Evolutionary conservation across 1,140 invertebrate genomes (phyloP).

Genomic region (Ectropis grisescens): DNA sequence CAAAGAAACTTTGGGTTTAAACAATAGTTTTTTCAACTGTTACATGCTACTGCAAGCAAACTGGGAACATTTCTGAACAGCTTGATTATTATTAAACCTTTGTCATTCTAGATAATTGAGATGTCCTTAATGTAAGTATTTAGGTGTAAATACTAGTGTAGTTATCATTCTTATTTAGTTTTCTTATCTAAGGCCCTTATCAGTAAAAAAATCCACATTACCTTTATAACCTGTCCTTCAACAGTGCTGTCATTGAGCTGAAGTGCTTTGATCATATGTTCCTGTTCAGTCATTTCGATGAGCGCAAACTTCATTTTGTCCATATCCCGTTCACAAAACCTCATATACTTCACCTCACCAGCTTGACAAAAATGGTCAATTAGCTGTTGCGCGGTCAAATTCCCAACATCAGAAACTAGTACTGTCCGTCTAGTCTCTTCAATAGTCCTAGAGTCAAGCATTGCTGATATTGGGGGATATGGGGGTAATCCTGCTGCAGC

Average conservation of each 20-base stretch:
- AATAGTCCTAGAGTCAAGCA: conserved; percentile 90
- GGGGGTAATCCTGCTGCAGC: conserved; percentile 86
- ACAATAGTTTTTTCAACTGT: too few species aligned
- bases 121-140: too few species aligned
- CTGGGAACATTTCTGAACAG: too few species aligned
- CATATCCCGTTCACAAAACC: conserved; percentile 89
- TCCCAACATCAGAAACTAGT: conserved; percentile 35
- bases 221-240: conserved; percentile 71
- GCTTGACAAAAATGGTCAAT: conserved; percentile 88
- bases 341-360: conserved; percentile 96
- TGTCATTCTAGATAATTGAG: too few species aligned
- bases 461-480: conserved; percentile 94
- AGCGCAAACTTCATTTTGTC: conserved; percentile 85
- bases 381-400: conserved; percentile 78
- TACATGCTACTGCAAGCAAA: too few species aligned
- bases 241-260: conserved; percentile 86
- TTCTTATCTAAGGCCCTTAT: too few species aligned
- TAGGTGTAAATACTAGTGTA: too few species aligned
- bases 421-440: conserved; percentile 89
- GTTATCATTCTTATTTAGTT: too few species aligned
- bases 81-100: too few species aligned
- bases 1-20: too few species aligned
- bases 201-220: conserved; percentile 15
- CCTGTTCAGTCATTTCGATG: conserved; percentile 95
- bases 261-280: conserved; percentile 87